These are phyloP conservation scores for Limnephilus rhombicus DNA, from an alignment of 2,888 invertebrate species.

Conservation along the genomic window DNA sequence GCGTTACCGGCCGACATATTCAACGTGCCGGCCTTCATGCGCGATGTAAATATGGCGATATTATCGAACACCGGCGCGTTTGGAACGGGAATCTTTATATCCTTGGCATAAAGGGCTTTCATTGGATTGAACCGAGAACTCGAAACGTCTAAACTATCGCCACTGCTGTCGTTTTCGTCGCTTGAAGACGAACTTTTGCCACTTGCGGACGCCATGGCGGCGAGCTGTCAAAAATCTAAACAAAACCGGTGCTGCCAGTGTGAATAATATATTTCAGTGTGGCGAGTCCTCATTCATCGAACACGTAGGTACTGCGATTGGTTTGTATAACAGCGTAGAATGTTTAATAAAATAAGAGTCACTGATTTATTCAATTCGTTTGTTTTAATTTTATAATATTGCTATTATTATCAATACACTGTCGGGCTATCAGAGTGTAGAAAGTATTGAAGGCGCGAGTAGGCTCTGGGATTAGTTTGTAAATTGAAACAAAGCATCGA, in stretches of 20 bases:
- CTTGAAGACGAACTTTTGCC: neutral
- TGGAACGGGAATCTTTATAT: constrained; percentile 76
- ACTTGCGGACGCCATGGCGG: constrained; percentile 24
- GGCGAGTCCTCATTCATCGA: neutral
- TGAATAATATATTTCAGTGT: constrained; percentile 3
- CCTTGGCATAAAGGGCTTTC: constrained; percentile 81
- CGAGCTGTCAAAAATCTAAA: constrained; percentile 24
- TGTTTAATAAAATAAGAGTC: neutral
- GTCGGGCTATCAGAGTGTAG: too few relatives aligned
- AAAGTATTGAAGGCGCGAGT: neutral
- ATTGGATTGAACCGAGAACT: constrained; percentile 83
- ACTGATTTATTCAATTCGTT: neutral
- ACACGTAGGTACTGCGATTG: constrained; percentile 7
- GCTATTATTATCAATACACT: neutral
- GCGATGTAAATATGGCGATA: constrained; percentile 79
- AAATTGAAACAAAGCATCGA: neutral
- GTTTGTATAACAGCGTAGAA: neutral
- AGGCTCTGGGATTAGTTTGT: neutral
- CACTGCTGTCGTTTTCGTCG: constrained; percentile 56
- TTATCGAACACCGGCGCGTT: constrained; percentile 84
- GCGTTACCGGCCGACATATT: constrained; percentile 69
- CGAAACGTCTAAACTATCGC: constrained; percentile 75
- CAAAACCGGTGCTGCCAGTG: constrained; percentile 43
- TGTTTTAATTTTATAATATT: neutral
- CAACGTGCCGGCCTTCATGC: constrained; percentile 70